Evolutionary conservation across 2,113 vertebrate species (phyloP), one percentile per base, ranked within the genome.

Genomic region (Megaceryle maxima): DNA sequence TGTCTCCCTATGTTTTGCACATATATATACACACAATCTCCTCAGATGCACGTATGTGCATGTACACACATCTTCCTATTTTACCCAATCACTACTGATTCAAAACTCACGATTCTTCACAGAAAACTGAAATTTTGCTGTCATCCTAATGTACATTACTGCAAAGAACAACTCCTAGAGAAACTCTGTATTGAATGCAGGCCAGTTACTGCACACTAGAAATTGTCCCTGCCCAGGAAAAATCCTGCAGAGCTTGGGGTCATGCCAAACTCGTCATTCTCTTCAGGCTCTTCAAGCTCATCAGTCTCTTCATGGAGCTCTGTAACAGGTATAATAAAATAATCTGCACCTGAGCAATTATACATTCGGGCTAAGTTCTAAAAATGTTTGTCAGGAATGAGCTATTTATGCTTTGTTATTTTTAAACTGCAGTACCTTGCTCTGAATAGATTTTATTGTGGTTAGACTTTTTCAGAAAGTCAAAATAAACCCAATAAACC

Each of bases 401-500:
- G 76, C 57, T 96, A 73, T 82, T 96, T 95, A 78, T 81, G 66
- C 56, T 62, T 88, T 83, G 74, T 79, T 96, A 93, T 94, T 96
- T 96, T 95, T 94, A 94, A 94, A 81, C 83, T 57, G 39, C 35
- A 81, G 39, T 39, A 90, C 83, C 73, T 68, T 56, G 51, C 80
- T 92, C 88, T 79, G 77, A 88, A 82, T 53, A 88, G 57, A 94
- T 96, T 96, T 94, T 93, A 79, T 94, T 96, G 96, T 96, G 95
- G 95, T 96, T 94, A 93, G 88, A 48, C 85, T 92, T 88, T 86
- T 92, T 88, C 92, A 95, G 92, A 96, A 96, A 96, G 95, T 93
- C 86, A 94, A 94, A 97, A 96, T 97, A 96, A 95, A 95, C 95
- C 88, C 0, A 97, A 94, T 96, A 95, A 95, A 94, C 96, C 86